Evolutionary conservation across 1,140 invertebrate genomes (phyloP).

Genomic region (Magallana gigas): DNA sequence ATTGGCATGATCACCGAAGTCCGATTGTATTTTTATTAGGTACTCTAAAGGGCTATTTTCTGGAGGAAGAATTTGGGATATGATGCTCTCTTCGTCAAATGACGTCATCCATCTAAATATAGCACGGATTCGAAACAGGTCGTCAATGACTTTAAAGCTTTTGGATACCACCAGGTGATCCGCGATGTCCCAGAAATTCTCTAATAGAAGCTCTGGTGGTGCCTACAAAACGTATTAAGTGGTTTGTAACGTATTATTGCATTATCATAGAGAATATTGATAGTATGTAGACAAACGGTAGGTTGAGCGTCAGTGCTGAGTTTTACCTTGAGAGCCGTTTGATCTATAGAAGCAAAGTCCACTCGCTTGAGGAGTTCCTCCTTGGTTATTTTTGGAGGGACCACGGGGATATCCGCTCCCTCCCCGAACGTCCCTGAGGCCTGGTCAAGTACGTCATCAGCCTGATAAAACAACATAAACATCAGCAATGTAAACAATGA

Average conservation of each 20-base stretch:
- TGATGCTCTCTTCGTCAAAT: slow-evolving; percentile 43
- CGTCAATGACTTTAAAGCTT: slow-evolving; percentile 48
- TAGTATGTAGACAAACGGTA: too few species aligned
- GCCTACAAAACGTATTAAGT: not conserved
- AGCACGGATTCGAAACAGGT: slow-evolving; percentile 41
- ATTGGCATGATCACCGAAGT: slow-evolving; percentile 49
- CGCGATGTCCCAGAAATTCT: slow-evolving; percentile 46
- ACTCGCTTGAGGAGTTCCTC: slow-evolving; percentile 20
- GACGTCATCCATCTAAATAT: slow-evolving; percentile 50
- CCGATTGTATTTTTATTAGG: slow-evolving; percentile 44
- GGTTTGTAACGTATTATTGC: not conserved
- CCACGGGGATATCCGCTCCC: not conserved
- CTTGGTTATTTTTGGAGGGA: slow-evolving; percentile 40
- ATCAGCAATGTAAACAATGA: too few species aligned
- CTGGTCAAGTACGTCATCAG: slow-evolving; percentile 44
- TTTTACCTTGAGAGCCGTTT: slow-evolving; percentile 46
- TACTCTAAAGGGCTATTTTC: slow-evolving; percentile 47
- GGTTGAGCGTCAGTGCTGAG: too few species aligned
- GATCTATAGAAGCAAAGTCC: slow-evolving; percentile 49
- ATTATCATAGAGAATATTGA: too few species aligned
- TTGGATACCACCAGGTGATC: slow-evolving; percentile 45
- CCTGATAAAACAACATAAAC: not conserved
- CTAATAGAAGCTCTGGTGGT: slow-evolving; percentile 44
- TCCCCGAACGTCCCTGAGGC: slow-evolving; percentile 40
- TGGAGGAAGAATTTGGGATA: slow-evolving; percentile 43